Evolutionary conservation across 2,113 vertebrate genomes (phyloP), one percentile per base, ranked within the genome.

Genomic region (Coturnix japonica): DNA sequence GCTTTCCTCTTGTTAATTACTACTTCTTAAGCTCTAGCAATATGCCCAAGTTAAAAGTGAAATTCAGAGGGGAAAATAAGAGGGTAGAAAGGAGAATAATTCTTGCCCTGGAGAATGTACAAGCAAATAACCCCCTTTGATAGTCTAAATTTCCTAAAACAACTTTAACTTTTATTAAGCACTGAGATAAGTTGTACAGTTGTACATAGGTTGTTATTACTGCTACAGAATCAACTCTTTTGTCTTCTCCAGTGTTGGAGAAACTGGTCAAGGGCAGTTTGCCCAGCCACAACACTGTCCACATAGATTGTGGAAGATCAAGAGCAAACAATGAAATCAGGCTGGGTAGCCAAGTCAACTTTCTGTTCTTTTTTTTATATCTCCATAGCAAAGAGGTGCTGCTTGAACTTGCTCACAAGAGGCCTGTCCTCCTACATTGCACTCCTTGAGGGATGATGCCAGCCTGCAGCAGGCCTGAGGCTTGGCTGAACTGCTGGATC

Each of bases 391-490:
- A 69, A 64, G 77, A 85, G 54, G 6, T 3, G 0, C 26, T 64
- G 53, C 19, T 67, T 79, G 21, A 72, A 88, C 43, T 18, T 63
- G 26, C 9, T 12, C 17, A 1, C 26, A 26, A 22, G 0, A 80
- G 75, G 39, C 26, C 37, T 35, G 17, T 22, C n/a, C 30, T 1
- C 7, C 28, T 15, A 13, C 0, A 0, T 10, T 15, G 9, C 0
- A 1, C 28, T 72, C 63, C 70, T 54, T 47, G 26, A 47, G 37
- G 75, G 30, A 41, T 14, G 41, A 46, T 26, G 37, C 41, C 13
- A 0, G 0, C 28, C 43, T 47, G 18, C 11, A n/a, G 17, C 5
- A 9, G 22, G 7, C 7, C 14, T 7, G 17, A 53, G 63, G 63
- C 13, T 56, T 37, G 61, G 28, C 46, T n/a, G 0, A 0, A 1